These are phyloP conservation scores for Ardeotis arabs DNA, from an alignment of 2,113 vertebrate species.

Conservation along the genomic window DNA sequence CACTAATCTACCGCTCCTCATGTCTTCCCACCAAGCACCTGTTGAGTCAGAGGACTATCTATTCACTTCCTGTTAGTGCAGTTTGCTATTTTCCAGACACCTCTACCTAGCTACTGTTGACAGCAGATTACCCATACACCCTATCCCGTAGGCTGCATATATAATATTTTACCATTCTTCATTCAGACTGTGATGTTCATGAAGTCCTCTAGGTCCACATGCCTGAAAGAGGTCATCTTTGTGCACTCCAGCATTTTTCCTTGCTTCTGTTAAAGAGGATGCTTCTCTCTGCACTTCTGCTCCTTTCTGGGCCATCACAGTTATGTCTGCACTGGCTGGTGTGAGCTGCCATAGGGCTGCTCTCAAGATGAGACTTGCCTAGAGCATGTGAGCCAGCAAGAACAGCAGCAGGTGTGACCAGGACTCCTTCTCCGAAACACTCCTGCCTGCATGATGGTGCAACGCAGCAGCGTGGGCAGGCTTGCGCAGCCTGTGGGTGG, in stretches of 20 bases:
- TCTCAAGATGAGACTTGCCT: not conserved
- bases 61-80: not conserved
- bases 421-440: not conserved
- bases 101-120: not conserved
- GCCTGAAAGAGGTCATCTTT: not conserved
- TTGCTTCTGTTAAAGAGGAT: not conserved
- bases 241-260: not conserved
- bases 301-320: not conserved
- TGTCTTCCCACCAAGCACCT: not conserved
- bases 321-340: rapidly evolving
- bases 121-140: not conserved
- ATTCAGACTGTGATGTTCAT: not conserved
- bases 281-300: not conserved
- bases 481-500: not conserved
- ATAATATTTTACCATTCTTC: not conserved
- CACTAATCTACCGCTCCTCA: not conserved
- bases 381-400: not conserved
- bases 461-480: not conserved
- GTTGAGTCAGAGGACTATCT: not conserved
- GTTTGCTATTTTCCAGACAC: not conserved
- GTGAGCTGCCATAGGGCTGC: not conserved
- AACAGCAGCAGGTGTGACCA: not conserved
- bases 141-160: not conserved
- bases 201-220: not conserved
- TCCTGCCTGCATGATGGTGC: not conserved